These are phyloP conservation scores for Rhinoderma darwinii DNA, from an alignment of 2,113 vertebrate species.

Conservation along the genomic window DNA sequence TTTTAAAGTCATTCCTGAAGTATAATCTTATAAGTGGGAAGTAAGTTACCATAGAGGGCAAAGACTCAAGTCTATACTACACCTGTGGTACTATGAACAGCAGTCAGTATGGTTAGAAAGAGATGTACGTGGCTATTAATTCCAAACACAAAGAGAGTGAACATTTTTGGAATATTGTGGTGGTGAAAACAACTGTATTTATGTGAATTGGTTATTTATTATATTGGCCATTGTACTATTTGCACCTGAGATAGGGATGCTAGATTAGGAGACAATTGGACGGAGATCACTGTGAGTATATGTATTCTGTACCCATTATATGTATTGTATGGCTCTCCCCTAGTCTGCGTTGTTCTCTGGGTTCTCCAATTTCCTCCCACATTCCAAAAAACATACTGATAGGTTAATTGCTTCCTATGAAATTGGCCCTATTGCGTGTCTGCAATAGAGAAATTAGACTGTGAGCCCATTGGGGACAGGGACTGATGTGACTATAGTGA, in stretches of 20 bases:
- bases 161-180: background rate
- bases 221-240: too few species aligned
- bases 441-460: too few species aligned
- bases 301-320: background rate
- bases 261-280: background rate
- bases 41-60: slow-evolving; percentile 43
- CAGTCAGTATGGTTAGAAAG: background rate
- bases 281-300: background rate
- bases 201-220: too few species aligned
- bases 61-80: slow-evolving; percentile 4
- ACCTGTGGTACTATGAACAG: background rate
- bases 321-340: too few species aligned
- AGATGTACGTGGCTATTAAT: background rate
- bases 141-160: slow-evolving; percentile 9
- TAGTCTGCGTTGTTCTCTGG: too few species aligned
- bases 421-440: too few species aligned
- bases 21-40: slow-evolving; percentile 21
- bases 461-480: too few species aligned
- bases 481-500: too few species aligned
- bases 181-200: background rate
- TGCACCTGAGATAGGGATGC: background rate
- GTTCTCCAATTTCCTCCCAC: too few species aligned
- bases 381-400: too few species aligned
- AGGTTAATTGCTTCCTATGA: too few species aligned
- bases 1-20: slow-evolving; percentile 37